Percentiles rank a stretch among this genome's conserved stretches.
These are phyloP conservation scores for Hemiprocne comata DNA, from an alignment of 2,113 vertebrate species.

Conservation along the genomic window DNA sequence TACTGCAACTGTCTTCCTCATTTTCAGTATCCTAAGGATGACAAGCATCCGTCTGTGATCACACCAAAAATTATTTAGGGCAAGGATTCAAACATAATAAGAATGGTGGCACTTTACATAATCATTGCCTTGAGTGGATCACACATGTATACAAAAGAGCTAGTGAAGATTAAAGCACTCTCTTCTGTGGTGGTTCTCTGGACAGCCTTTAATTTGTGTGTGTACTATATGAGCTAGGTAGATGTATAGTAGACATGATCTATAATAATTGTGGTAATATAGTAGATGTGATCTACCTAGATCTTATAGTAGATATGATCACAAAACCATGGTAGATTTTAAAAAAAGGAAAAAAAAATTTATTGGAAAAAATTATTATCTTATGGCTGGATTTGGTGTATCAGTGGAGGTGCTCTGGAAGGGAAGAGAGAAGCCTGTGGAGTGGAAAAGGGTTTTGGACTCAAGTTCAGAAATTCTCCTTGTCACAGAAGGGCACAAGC, in stretches of 20 bases:
- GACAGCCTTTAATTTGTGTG: not conserved
- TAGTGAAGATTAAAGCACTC: not conserved
- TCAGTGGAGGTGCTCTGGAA: not conserved
- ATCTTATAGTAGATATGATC: not conserved
- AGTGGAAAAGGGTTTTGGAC: not conserved
- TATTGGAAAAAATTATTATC: not conserved
- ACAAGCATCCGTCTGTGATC: not conserved
- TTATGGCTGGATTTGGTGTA: not conserved
- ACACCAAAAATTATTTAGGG: not conserved
- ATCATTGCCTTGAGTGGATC: not conserved
- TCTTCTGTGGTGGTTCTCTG: not conserved
- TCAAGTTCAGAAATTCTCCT: not conserved
- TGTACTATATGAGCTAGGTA: not conserved
- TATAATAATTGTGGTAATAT: not conserved
- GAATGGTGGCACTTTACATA: not conserved
- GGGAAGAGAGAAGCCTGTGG: not conserved
- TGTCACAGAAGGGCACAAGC: fast-evolving
- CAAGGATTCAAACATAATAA: not conserved
- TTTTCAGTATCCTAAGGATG: not conserved
- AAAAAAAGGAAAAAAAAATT: not conserved
- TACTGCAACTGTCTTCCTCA: not conserved
- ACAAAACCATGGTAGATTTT: not conserved
- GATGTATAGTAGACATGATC: not conserved
- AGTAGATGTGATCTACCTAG: not conserved
- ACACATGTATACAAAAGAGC: not conserved